Base-by-base conservation (phyloP, 2,888 invertebrate genomes). In the Drosophila meridionalis region DNA sequence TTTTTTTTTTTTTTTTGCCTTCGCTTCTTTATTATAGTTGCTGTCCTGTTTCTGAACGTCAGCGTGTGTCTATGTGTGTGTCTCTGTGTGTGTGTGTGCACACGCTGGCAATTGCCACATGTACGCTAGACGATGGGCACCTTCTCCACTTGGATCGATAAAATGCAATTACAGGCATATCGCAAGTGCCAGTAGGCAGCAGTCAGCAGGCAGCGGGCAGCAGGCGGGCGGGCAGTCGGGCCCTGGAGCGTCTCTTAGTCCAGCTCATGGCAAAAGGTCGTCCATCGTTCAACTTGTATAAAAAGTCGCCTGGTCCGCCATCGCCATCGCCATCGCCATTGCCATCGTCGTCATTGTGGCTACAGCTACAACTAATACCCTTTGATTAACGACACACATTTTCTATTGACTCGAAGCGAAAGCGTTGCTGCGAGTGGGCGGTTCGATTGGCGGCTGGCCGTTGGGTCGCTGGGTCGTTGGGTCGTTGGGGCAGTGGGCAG, bases 381-480 rank as follows among this genome's bases (percentile, higher is more conserved):
- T 85, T 90, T 89, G 89, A 89, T 90, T 90, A 89, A 90, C 88
- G 89, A 89, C 88, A 85, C 81, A 85, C 83, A 85, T 90, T 89
- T 89, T 85, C 86, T 90, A 89, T 89, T 89, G 89, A 90, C 90
- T 87, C 65, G 73, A 55, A 69, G 48, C 78, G 78, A 59, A 66
- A 66, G 62, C 67, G 73, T 61, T 63, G 52, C 69, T 62, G 32
- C 47, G 55, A 5, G 34, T n/a, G 30, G 58, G 68, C 6, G 34
- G 56, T 26, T 48, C 26, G 26, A 12, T 40, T 65, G 52, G 55
- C 32, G 20, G 48, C 53, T 86, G 83, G 42, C 42, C 2, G n/a
- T 5, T 48, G 20, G 20, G 20, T 20, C 20, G 36, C 36, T 36
- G 36, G 8, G 36, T 36, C 1, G 40, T 28, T 50, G 50, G 52